Evolutionary conservation across 2,113 vertebrate genomes (phyloP).

Genomic region (Neogale vison): DNA sequence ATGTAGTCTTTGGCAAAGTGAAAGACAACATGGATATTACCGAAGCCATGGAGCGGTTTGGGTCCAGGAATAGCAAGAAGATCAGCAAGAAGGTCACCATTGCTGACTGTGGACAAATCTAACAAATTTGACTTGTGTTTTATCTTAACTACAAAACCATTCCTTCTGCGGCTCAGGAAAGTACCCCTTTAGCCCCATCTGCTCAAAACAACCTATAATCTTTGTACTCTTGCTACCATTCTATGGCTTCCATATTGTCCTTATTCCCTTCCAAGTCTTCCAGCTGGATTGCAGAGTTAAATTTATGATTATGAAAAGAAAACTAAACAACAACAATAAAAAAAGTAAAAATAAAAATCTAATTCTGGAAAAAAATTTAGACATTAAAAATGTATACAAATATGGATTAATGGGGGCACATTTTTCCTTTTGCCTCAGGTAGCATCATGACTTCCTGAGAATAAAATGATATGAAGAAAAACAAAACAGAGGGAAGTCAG

Average conservation of each 20-base stretch:
- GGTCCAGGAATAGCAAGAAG: neutral
- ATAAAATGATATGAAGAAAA: neutral
- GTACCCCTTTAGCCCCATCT: neutral
- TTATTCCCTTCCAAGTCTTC: neutral
- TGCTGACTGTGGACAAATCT: neutral
- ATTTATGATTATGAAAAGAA: neutral
- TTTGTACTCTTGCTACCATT: neutral
- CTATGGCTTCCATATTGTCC: neutral
- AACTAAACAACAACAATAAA: neutral
- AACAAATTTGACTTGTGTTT: neutral
- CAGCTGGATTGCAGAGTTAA: neutral
- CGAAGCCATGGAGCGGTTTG: neutral
- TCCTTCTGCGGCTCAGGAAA: neutral
- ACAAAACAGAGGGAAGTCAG: neutral
- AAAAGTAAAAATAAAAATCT: neutral
- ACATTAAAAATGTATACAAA: neutral
- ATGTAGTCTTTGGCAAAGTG: neutral
- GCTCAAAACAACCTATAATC: neutral
- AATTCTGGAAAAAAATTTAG: neutral
- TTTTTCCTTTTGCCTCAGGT: neutral
- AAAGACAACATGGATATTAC: neutral
- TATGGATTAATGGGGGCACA: neutral
- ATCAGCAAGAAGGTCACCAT: neutral
- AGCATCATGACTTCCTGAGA: neutral
- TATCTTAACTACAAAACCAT: neutral